Evolutionary conservation across 2,888 invertebrate genomes (phyloP), one percentile per base, ranked within the genome.

Genomic region (Nemoura dubitans): DNA sequence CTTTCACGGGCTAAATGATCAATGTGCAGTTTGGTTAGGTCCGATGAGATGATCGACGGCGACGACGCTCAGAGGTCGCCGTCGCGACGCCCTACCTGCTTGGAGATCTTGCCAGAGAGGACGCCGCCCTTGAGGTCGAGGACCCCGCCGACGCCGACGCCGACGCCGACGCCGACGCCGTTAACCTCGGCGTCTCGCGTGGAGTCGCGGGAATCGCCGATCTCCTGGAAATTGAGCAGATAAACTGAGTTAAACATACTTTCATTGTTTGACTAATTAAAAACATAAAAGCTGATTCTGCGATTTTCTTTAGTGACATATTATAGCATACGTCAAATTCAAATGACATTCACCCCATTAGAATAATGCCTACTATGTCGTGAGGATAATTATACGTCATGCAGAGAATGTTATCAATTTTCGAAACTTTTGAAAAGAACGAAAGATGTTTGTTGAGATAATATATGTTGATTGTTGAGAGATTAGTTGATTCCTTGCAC

Each of bases 131-230:
- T 86, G 21, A 59, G 30, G 16, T 89, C 88, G 14, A 43, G 28
- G 14, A 43, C 78, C 10, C 87, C 87, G 76, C 86, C 87, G 16
- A 84, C 87, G 25, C 86, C 88, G 14, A 42, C 76, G 25, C 87
- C 88, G 36, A 10, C 36, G 26, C 43, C 30, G 14, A 88, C 88
- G 14, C 42, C n/a, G 16, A 43, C 78, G 16, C 87, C 87, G 80
- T 86, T 87, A 7, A 85, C 87, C 25, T 86, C 88, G 16, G 43
- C 77, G 27, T 87, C 88, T 30, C 87, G 85, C 21, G 87, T 85
- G 25, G 90, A 90, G 87, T 90, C 90, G 76, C 90, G 89, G 7
- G 90, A 90, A 87, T 90, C 90, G 82, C 90, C 90, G 78, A 90
- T 89, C 81, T 90, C 90, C 90, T 90, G 87, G 25, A 89, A 76